Conservation (phyloP, 1,140 invertebrate species). For the Drosophila guanche region DNA sequence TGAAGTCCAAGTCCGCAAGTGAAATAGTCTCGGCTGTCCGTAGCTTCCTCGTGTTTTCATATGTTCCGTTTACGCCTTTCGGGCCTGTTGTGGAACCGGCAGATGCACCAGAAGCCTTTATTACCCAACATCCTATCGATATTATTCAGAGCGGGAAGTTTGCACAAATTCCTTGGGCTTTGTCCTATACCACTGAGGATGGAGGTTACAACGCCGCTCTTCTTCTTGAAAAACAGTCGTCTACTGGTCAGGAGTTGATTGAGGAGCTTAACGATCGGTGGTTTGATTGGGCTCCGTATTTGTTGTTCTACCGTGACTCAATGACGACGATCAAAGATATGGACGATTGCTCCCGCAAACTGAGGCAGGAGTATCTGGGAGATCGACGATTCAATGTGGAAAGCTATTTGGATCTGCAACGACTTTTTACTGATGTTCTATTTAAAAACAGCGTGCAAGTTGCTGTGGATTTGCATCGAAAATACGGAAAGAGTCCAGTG, state of each 20-base stretch:
- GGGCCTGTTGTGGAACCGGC: constrained; percentile 85
- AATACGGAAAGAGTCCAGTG: constrained; percentile 26
- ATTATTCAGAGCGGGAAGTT: constrained; percentile 84
- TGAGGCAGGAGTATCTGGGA: constrained; percentile 50
- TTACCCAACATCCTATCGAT: constrained; percentile 84
- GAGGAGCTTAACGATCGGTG: constrained; percentile 53
- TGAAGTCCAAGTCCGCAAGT: constrained; percentile 84
- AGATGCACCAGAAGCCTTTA: constrained; percentile 82
- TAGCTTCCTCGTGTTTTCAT: constrained; percentile 83
- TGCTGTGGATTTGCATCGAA: constrained; percentile 45
- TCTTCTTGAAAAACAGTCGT: constrained; percentile 11
- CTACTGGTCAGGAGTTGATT: constrained; percentile 14
- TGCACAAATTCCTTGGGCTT: constrained; percentile 85
- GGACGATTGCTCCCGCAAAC: constrained; percentile 41
- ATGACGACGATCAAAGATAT: constrained; percentile 36
- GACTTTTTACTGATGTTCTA: constrained; percentile 60
- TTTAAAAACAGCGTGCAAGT: constrained; percentile 55
- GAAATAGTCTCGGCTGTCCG: constrained; percentile 53
- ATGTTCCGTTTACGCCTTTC: constrained; percentile 86
- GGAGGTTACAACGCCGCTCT: constrained; percentile 85
- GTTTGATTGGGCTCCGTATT: constrained; percentile 53
- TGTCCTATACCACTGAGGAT: constrained; percentile 84
- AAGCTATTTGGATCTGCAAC: constrained; percentile 47
- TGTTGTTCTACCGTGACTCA: constrained; percentile 52
- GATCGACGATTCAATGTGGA: constrained; percentile 38